phyloP scores from a whole-genome alignment of 2,113 vertebrate genomes.

The Tiliqua scincoides region DNA sequence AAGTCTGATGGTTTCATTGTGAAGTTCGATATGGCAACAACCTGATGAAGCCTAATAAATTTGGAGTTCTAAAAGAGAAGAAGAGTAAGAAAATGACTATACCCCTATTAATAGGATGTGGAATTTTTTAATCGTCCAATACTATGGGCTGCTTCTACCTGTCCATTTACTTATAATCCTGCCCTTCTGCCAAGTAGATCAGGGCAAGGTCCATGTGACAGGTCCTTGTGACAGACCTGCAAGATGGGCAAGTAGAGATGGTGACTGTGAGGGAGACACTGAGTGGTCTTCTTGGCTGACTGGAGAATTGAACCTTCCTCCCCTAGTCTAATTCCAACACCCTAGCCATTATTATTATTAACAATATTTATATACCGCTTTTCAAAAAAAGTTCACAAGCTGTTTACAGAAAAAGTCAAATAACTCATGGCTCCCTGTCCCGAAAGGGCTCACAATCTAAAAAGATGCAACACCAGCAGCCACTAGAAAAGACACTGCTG shows the following conservation, averaged over 20 bases:
- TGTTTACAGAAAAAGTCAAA: too few relatives aligned
- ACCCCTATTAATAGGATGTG: not conserved
- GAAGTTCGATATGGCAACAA: conserved; percentile 87
- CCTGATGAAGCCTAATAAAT: conserved; percentile 87
- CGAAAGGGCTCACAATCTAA: too few relatives aligned
- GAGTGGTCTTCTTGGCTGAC: not conserved
- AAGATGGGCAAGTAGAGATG: not conserved
- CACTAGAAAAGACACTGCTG: too few relatives aligned
- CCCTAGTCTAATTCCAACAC: not conserved
- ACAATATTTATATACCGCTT: too few relatives aligned
- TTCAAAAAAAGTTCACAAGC: too few relatives aligned
- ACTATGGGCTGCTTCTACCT: too few relatives aligned
- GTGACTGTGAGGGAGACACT: not conserved
- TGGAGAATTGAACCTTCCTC: not conserved
- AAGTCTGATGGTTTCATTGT: conserved; percentile 80
- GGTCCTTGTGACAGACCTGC: not conserved
- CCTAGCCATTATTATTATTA: too few relatives aligned
- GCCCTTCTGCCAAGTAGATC: not conserved
- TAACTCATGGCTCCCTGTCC: too few relatives aligned
- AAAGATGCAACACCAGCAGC: too few relatives aligned
- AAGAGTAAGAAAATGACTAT: not conserved
- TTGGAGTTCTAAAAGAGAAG: conserved; percentile 82
- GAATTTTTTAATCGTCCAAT: too few relatives aligned
- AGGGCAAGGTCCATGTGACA: not conserved
- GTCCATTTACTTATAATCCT: not conserved